Evolutionary conservation across 2,888 invertebrate species (phyloP).

Genomic region (Agelastica alni): DNA sequence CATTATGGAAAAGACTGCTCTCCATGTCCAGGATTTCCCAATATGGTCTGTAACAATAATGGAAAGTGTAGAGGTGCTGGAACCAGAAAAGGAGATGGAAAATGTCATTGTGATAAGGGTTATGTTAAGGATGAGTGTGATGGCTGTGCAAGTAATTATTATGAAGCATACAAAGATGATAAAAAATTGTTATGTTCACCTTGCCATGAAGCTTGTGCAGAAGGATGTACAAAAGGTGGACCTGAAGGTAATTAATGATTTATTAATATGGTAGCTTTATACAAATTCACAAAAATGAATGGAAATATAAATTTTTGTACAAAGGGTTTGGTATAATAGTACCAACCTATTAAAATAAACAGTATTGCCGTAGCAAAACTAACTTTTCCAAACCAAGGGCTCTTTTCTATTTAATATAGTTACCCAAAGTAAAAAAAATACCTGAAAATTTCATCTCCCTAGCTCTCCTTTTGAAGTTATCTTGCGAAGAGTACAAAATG

Average conservation of each 20-base stretch:
- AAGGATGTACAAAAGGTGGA: slow-evolving; percentile 74
- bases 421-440: too few species aligned
- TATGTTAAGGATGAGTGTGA: slow-evolving; percentile 80
- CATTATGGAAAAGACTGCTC: slow-evolving; percentile 83
- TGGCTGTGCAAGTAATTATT: slow-evolving; percentile 75
- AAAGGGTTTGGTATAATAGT: too few species aligned
- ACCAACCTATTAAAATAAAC: too few species aligned
- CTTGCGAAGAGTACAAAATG: too few species aligned
- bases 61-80: slow-evolving; percentile 83
- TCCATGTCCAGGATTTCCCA: slow-evolving; percentile 76
- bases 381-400: too few species aligned
- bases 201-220: slow-evolving; percentile 81
- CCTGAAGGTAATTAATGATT: slow-evolving; percentile 66
- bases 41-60: slow-evolving; percentile 77
- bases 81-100: slow-evolving; percentile 90
- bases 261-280: too few species aligned
- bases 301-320: too few species aligned
- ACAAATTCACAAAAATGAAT: too few species aligned
- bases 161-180: slow-evolving; percentile 74
- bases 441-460: too few species aligned
- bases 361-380: too few species aligned
- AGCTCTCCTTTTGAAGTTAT: too few species aligned
- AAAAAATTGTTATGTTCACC: slow-evolving; percentile 73
- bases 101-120: slow-evolving; percentile 83
- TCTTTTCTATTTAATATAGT: too few species aligned